phyloP scores from a whole-genome alignment of 2,888 invertebrate species.

The Molorchus minor region DNA sequence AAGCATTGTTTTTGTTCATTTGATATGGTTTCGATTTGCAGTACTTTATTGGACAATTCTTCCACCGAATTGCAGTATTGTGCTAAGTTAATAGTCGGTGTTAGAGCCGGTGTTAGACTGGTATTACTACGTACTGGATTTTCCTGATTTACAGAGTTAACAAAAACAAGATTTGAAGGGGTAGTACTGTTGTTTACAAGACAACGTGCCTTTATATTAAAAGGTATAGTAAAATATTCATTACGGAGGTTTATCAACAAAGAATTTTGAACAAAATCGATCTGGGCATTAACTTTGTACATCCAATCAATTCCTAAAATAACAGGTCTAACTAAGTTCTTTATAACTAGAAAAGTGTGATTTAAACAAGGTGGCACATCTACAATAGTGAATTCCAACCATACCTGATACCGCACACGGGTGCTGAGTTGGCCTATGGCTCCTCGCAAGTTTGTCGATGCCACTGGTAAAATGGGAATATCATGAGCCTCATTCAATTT shows the following conservation, averaged over 20 bases:
- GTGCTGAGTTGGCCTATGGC: background rate
- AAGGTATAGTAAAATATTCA: background rate
- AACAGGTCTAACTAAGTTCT: background rate
- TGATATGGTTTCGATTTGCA: background rate
- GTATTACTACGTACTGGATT: no score
- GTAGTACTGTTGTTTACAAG: background rate
- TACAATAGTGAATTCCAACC: background rate
- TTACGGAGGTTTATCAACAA: no score
- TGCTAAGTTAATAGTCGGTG: background rate
- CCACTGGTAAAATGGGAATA: background rate
- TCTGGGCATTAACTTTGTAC: background rate
- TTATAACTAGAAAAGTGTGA: background rate
- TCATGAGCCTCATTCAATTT: background rate
- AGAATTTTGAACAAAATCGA: background rate
- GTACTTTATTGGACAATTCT: background rate
- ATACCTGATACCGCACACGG: background rate
- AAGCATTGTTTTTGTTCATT: background rate
- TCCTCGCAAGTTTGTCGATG: background rate
- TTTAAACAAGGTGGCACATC: background rate
- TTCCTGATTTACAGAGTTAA: no score
- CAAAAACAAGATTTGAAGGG: no score
- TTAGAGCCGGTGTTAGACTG: background rate
- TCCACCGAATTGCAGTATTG: background rate
- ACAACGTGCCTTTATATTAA: background rate
- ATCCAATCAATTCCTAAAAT: constrained; percentile 2